Conservation (phyloP, 2,113 vertebrate genomes). For the Elanus axillaris region DNA sequence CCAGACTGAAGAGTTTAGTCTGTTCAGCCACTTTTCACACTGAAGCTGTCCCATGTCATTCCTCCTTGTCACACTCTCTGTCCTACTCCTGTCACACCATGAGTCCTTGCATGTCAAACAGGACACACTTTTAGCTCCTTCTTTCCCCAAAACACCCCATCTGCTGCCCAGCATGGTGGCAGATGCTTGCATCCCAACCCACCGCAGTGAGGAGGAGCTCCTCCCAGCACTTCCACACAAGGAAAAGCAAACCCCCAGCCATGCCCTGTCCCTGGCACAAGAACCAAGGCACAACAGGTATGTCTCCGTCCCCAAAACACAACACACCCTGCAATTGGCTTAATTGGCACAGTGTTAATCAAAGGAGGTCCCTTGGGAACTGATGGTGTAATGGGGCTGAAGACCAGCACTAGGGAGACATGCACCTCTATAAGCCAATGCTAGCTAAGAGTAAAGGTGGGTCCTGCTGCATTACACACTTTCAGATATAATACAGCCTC, state of each 20-base stretch:
- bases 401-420: neutral
- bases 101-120: rapidly evolving
- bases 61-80: neutral
- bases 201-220: neutral
- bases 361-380: neutral
- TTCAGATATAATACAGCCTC: neutral
- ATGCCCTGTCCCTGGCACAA: neutral
- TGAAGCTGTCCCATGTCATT: neutral
- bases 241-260: neutral
- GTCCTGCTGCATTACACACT: no score
- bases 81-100: neutral
- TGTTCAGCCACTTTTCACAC: neutral
- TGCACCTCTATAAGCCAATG: rapidly evolving
- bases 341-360: neutral
- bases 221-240: neutral
- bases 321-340: neutral
- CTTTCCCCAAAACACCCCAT: neutral
- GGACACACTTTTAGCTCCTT: neutral
- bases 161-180: rapidly evolving
- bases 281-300: neutral
- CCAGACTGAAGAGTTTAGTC: neutral
- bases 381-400: neutral
- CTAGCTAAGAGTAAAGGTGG: neutral
- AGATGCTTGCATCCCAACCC: neutral
- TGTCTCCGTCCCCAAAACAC: rapidly evolving